Percentiles rank a stretch among this genome's conserved stretches.
These are phyloP conservation scores for Hystrix brachyura DNA, from an alignment of 2,113 vertebrate genomes.

Conservation along the genomic window DNA sequence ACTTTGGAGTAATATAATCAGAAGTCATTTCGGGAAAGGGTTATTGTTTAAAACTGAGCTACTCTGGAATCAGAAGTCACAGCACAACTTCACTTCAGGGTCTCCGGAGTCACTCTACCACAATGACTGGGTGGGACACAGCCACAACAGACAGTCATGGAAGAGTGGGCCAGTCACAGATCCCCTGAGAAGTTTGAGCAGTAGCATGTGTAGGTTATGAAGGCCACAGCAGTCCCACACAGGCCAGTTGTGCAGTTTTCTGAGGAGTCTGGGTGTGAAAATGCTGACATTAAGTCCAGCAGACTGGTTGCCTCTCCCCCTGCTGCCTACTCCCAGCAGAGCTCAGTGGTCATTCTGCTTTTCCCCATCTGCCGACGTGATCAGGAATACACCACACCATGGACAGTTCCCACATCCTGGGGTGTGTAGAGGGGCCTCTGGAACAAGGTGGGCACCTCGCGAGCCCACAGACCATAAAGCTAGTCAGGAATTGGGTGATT, in stretches of 20 bases:
- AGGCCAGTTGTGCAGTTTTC: background rate
- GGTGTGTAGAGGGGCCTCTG: background rate
- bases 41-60: background rate
- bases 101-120: background rate
- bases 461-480: background rate
- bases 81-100: background rate
- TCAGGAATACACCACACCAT: background rate
- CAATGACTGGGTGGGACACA: background rate
- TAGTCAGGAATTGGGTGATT: background rate
- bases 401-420: background rate
- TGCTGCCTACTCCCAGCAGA: background rate
- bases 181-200: background rate
- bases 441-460: background rate
- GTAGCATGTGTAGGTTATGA: background rate
- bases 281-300: background rate
- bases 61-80: background rate
- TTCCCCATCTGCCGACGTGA: background rate
- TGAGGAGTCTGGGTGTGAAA: background rate
- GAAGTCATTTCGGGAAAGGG: background rate
- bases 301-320: background rate
- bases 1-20: background rate
- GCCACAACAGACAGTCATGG: background rate
- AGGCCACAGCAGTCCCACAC: background rate
- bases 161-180: background rate
- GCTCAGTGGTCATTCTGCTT: background rate